Conservation (phyloP, 2,113 vertebrate species). For the Prolemur simus region DNA sequence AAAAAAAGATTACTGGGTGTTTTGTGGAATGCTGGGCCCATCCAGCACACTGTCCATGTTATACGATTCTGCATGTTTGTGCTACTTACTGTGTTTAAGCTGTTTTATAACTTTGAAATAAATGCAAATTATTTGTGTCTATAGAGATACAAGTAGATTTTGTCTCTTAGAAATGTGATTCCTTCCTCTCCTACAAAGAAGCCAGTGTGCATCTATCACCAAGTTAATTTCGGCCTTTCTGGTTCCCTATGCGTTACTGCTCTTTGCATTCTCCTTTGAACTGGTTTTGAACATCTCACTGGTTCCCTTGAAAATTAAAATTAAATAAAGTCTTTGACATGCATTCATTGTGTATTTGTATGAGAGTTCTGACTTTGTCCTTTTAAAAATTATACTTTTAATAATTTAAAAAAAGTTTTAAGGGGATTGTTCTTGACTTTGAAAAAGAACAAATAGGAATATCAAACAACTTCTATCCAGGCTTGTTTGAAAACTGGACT, state of each 20-base stretch:
- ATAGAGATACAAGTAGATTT: not conserved
- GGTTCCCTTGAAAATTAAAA: not conserved
- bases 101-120: too few relatives aligned
- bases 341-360: not conserved
- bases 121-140: not conserved
- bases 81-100: not conserved
- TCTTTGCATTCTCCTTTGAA: not conserved
- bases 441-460: not conserved
- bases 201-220: accelerated
- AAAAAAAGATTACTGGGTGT: not conserved
- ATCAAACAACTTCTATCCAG: not conserved
- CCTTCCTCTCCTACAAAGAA: not conserved
- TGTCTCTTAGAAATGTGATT: not conserved
- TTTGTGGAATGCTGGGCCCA: not conserved
- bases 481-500: not conserved
- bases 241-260: accelerated
- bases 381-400: not conserved
- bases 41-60: too few relatives aligned
- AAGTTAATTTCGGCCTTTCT: too few relatives aligned
- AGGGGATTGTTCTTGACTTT: not conserved
- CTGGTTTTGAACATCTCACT: not conserved
- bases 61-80: not conserved
- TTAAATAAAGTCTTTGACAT: not conserved
- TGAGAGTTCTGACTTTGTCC: not conserved
- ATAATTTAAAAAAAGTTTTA: not conserved